Evolutionary conservation across 2,888 invertebrate genomes (phyloP).

Genomic region (Crematogaster levior): DNA sequence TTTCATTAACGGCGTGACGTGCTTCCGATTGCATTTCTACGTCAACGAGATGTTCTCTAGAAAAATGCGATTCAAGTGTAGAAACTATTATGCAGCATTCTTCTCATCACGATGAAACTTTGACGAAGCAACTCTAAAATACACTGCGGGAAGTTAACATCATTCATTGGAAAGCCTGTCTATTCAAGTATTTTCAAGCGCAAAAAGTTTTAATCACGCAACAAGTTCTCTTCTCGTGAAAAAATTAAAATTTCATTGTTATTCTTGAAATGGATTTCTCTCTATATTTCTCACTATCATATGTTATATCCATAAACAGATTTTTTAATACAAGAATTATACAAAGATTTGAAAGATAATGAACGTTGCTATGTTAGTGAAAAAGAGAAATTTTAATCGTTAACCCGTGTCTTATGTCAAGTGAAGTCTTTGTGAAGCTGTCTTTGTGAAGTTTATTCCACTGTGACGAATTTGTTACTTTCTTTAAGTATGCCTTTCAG

Average conservation of each 20-base stretch:
- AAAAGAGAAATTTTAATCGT: slow-evolving; percentile 16
- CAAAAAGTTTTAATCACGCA: not conserved
- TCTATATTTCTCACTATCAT: not conserved
- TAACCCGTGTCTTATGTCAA: too few relatives aligned
- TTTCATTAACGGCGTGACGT: slow-evolving; percentile 44
- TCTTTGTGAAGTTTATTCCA: slow-evolving; percentile 6
- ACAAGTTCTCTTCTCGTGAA: not conserved
- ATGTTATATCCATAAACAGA: not conserved
- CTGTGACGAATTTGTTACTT: not conserved
- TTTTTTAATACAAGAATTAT: not conserved
- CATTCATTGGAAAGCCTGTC: not conserved
- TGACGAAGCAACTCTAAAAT: not conserved
- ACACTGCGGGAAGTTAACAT: not conserved
- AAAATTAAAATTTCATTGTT: slow-evolving; percentile 22
- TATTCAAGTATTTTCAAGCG: not conserved
- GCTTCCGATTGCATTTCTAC: slow-evolving; percentile 26
- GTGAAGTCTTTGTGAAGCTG: not conserved
- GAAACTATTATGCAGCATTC: not conserved
- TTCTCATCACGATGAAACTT: not conserved
- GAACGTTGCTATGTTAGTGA: slow-evolving; percentile 5
- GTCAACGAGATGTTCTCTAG: not conserved
- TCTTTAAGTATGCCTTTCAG: not conserved
- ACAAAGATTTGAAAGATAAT: slow-evolving; percentile 21
- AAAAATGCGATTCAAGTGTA: slow-evolving; percentile 26
- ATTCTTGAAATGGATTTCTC: not conserved